Evolutionary conservation across 2,113 vertebrate species (phyloP).

Genomic region (Apteryx mantelli): DNA sequence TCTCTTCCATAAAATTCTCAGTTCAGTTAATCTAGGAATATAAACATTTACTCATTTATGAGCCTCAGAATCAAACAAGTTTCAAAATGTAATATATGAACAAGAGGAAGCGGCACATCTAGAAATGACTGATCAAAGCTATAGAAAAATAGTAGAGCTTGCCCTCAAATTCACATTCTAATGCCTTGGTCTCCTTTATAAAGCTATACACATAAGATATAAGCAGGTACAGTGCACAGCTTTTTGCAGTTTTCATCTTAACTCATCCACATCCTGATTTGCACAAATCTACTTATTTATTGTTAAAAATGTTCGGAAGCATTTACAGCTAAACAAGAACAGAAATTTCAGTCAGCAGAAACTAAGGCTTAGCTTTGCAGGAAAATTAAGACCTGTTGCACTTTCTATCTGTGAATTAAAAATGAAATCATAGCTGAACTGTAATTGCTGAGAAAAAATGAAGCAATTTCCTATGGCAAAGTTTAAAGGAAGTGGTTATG

Average conservation of each 20-base stretch:
- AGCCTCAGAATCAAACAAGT: not conserved
- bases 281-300: not conserved
- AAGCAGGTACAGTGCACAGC: not conserved
- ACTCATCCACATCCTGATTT: slow-evolving; percentile 11
- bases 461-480: slow-evolving; percentile 58
- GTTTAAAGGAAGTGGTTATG: slow-evolving; percentile 65
- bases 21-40: slow-evolving; percentile 42
- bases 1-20: slow-evolving; percentile 17
- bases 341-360: not conserved
- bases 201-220: not conserved
- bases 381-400: slow-evolving; percentile 47
- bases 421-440: slow-evolving; percentile 40
- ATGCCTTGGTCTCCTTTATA: not conserved
- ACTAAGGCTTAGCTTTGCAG: slow-evolving; percentile 30
- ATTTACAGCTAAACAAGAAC: not conserved
- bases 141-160: not conserved
- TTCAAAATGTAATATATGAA: not conserved
- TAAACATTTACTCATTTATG: slow-evolving; percentile 56
- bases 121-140: slow-evolving; percentile 19
- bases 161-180: not conserved
- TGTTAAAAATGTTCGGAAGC: not conserved
- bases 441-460: slow-evolving; percentile 24
- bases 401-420: slow-evolving; percentile 25
- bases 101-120: not conserved
- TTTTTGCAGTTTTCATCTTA: not conserved